These are phyloP conservation scores for Dryoscopus gambensis DNA, from an alignment of 2,113 vertebrate genomes.

Conservation along the genomic window DNA sequence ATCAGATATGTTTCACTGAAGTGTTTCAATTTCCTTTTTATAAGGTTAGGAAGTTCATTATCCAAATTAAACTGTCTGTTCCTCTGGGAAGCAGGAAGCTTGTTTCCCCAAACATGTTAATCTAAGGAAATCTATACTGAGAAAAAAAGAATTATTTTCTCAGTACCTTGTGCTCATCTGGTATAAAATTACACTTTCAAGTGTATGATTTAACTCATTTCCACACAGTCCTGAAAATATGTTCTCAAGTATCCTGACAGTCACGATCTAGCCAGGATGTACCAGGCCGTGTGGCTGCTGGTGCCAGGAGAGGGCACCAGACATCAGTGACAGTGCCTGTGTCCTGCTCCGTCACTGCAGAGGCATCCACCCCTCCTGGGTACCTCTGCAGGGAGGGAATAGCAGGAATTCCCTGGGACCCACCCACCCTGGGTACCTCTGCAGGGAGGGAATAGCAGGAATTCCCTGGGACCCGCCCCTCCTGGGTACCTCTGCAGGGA, in stretches of 20 bases:
- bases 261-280: fast-evolving
- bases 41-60: not conserved
- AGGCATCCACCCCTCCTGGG: no score
- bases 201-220: not conserved
- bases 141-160: not conserved
- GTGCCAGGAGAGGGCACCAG: constrained; percentile 55
- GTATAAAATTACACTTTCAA: not conserved
- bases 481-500: not conserved
- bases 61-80: not conserved
- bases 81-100: not conserved
- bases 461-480: no score
- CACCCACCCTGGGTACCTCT: no score
- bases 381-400: no score
- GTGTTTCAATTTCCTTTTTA: not conserved
- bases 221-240: fast-evolving
- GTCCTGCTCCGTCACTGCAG: not conserved
- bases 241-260: fast-evolving
- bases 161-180: not conserved
- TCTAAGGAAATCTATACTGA: not conserved
- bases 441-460: no score
- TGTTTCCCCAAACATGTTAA: not conserved
- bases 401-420: no score
- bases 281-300: fast-evolving
- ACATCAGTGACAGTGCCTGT: not conserved
- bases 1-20: not conserved